Evolutionary conservation across 2,113 vertebrate species (phyloP), one percentile per base, ranked within the genome.

Genomic region (Sigmodon hispidus): DNA sequence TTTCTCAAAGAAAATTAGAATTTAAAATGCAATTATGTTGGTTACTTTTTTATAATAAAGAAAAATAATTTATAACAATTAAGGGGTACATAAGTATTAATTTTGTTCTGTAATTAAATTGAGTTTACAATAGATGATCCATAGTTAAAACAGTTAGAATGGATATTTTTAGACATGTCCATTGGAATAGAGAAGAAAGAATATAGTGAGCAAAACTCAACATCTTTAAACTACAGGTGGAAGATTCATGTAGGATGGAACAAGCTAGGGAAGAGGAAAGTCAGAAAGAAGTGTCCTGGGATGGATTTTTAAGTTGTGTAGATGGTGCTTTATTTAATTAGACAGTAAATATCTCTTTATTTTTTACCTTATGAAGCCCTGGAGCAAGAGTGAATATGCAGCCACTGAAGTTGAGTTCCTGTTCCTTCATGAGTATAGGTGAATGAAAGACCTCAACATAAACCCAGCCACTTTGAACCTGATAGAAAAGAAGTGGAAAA

Each of bases 281-380:
- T 19, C 16, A 31, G 3, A 5, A 55, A 50, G 13, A 31, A 1
- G 0, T 8, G 24, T 0, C 13, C 40, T n/a, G 1, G 0, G 29
- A 15, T 31, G 22, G 5, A 3, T 29, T 57, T 17, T 11, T 79
- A 29, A 5, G 63, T 15, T 91, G 87, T 59, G 45, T 55, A 40
- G 50, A 15, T 34, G 5, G 15, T 19, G 7, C 11, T 69, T 61
- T 84, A 40, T 43, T 34, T 21, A 8, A 4, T 17, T 13, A 2
- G 75, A 16, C 63, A 76, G 59, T 8, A 76, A 43, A 63, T 7
- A 43, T 59, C 16, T 36, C 48, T 57, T 0, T n/a, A n/a, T n/a
- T 57, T 84, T 76, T 48, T 77, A 84, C 29, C 31, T 7, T 16
- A 57, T 3, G 4, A 76, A 16, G 1, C 4, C 1, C 11, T 55